These are phyloP conservation scores for Eristalis arbustorum DNA, from an alignment of 2,888 invertebrate genomes.

Conservation along the genomic window DNA sequence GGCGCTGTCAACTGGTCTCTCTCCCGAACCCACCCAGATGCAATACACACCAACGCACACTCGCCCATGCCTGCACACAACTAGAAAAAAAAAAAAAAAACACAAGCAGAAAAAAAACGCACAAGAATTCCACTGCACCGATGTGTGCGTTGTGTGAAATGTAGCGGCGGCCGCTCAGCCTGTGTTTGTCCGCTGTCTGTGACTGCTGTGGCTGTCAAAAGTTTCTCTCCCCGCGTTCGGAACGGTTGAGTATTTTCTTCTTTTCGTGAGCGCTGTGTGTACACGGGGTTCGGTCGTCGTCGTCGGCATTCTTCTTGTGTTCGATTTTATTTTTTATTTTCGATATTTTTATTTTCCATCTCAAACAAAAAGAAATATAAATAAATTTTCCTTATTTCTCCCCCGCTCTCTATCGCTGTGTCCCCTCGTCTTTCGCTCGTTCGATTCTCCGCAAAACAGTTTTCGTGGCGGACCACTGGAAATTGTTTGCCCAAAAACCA, in stretches of 20 bases:
- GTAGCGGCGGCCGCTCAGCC: conserved; percentile 25
- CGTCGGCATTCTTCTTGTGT: conserved; percentile 72
- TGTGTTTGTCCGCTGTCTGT: conserved; percentile 19
- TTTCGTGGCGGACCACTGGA: conserved; percentile 8
- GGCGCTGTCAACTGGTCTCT: conserved; percentile 13
- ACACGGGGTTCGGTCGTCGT: conserved; percentile 70
- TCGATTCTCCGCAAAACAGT: neutral
- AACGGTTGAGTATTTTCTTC: conserved; percentile 66
- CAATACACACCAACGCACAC: neutral
- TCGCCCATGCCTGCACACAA: neutral
- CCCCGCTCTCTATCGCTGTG: neutral
- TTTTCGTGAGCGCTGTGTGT: conserved; percentile 65
- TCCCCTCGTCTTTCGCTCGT: neutral
- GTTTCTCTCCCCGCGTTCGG: conserved; percentile 69
- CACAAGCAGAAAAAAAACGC: conserved; percentile 21
- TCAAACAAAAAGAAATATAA: neutral
- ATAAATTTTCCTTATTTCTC: conserved; percentile 35
- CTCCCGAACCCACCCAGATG: conserved; percentile 30
- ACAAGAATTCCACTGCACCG: conserved; percentile 20
- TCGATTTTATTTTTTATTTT: conserved; percentile 49
- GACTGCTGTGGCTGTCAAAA: conserved; percentile 65
- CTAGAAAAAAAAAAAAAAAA: neutral
- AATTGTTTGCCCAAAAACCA: conserved; percentile 4
- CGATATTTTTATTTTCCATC: neutral
- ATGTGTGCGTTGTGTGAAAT: conserved; percentile 2